A percentile compares a stretch with the other conserved stretches of the same genome.
Conservation (phyloP, 2,113 vertebrate species). For the Ceyx margarethae region DNA sequence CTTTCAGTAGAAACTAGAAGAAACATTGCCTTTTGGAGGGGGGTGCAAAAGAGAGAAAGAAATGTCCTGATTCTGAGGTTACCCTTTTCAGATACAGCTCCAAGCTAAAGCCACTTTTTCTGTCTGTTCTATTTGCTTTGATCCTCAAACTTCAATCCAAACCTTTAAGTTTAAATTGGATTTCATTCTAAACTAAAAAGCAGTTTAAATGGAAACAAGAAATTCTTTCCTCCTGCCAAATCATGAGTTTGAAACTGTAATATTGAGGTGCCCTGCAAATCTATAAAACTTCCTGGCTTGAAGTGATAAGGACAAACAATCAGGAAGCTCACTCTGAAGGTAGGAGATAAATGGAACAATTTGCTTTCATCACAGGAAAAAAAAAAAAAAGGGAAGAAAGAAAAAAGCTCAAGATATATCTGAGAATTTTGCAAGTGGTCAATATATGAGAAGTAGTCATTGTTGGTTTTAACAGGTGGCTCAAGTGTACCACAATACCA, state of each 20-base stretch:
- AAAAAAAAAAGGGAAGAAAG: background rate
- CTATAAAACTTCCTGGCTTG: constrained; percentile 74
- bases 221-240: constrained; percentile 13
- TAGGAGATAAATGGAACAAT: constrained; percentile 75
- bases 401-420: background rate
- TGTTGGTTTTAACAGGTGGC: background rate
- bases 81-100: constrained; percentile 31
- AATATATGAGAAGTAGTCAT: background rate
- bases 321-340: constrained; percentile 69
- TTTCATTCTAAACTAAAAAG: constrained; percentile 58
- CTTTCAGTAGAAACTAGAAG: background rate
- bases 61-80: constrained; percentile 1
- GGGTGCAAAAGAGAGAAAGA: background rate
- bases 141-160: constrained; percentile 53
- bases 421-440: background rate
- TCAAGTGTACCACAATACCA: background rate
- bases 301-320: constrained; percentile 80
- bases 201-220: constrained; percentile 41
- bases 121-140: constrained; percentile 27
- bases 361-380: background rate
- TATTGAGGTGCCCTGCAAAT: constrained; percentile 65
- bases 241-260: constrained; percentile 53
- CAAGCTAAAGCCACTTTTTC: constrained; percentile 32
- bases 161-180: constrained; percentile 49
- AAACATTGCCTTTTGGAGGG: background rate